phyloP scores from a whole-genome alignment of 2,113 vertebrate species.

The Noturus placidus region DNA sequence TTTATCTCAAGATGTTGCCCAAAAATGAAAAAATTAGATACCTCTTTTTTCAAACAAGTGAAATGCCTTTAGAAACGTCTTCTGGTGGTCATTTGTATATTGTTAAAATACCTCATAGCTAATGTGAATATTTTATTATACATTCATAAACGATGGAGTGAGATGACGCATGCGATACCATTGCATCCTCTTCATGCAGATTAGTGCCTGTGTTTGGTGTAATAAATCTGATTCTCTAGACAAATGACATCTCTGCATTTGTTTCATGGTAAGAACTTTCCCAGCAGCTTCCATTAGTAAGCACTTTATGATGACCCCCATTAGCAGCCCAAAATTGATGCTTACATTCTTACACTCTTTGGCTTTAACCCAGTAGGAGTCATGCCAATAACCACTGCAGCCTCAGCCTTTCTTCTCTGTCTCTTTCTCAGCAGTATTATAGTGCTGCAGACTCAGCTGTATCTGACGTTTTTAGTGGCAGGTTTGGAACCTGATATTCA shows the following conservation, averaged over 20 bases:
- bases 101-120: neutral
- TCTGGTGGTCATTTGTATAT: neutral
- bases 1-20: neutral
- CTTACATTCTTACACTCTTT: conserved; percentile 2
- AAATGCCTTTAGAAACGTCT: neutral
- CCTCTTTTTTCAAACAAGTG: neutral
- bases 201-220: neutral
- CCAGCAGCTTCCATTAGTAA: conserved; percentile 21
- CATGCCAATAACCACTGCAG: conserved; percentile 29
- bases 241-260: conserved; percentile 9
- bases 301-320: conserved; percentile 29
- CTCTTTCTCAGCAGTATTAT: neutral
- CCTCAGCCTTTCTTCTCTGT: neutral
- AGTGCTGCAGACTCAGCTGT: conserved; percentile 28
- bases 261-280: conserved; percentile 13
- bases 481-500: conserved; percentile 7
- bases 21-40: neutral
- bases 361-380: conserved; percentile 32
- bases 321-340: conserved; percentile 23
- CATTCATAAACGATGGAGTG: neutral
- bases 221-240: neutral
- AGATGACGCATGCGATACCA: neutral
- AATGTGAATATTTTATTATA: neutral
- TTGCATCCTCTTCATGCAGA: neutral
- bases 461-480: neutral